Conservation (phyloP, 2,797 vertebrate species). For the Coccyzus lansbergi region DNA sequence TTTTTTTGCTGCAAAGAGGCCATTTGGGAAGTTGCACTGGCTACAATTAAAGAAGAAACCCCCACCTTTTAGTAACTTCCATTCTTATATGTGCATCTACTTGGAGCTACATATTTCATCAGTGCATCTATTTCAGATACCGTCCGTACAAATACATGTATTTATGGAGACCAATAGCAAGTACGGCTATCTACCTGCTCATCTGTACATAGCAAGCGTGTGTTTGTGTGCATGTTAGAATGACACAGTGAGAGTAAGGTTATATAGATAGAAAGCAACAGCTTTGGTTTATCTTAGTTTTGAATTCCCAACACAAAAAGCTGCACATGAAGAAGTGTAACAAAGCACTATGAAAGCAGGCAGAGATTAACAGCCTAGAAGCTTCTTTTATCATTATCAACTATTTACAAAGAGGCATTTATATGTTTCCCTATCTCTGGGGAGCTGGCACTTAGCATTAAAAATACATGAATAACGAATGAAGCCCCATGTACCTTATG, state of each 20-base stretch:
- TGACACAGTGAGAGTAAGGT: not conserved
- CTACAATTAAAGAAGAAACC: rapidly evolving
- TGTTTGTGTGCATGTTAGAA: not conserved
- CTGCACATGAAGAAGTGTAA: slow-evolving; percentile 1
- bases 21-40: not conserved
- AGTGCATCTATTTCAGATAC: not conserved
- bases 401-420: slow-evolving; percentile 75
- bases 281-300: slow-evolving; percentile 39
- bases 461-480: slow-evolving; percentile 78
- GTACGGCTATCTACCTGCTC: not conserved
- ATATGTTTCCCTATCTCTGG: slow-evolving; percentile 68
- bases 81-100: not conserved
- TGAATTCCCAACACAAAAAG: slow-evolving; percentile 38
- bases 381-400: slow-evolving; percentile 63
- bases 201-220: not conserved
- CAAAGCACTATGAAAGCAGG: slow-evolving; percentile 64
- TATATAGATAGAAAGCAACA: not conserved
- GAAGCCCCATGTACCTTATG: slow-evolving; percentile 64
- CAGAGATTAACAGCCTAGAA: slow-evolving; percentile 59
- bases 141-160: not conserved
- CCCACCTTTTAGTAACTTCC: not conserved
- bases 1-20: not conserved
- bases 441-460: slow-evolving; percentile 75
- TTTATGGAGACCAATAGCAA: not conserved
- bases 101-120: not conserved